A percentile compares a stretch with the other conserved stretches of the same genome.
Evolutionary conservation across 2,888 invertebrate genomes (phyloP).

Genomic region (Anagyrus pseudococci): DNA sequence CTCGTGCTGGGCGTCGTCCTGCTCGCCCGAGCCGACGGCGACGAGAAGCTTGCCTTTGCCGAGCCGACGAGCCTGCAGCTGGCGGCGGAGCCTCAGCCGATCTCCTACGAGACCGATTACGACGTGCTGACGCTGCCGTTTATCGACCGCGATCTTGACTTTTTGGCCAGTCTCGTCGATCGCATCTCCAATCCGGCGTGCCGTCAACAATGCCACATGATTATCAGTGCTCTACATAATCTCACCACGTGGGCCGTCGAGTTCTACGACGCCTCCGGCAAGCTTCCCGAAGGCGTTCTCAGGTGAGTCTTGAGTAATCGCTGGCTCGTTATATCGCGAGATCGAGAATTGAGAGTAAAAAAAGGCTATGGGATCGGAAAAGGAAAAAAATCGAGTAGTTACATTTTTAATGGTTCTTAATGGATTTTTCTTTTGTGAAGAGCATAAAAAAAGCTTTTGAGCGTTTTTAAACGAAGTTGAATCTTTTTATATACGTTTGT

Average conservation of each 20-base stretch:
- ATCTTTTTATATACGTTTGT: no score
- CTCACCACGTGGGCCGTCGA: conserved; percentile 50
- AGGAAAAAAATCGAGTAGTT: not conserved
- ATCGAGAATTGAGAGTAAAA: no score
- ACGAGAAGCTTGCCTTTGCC: conserved; percentile 7
- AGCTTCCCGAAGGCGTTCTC: conserved; percentile 73
- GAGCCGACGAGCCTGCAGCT: not conserved
- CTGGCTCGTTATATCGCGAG: no score
- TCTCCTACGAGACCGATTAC: conserved; percentile 26
- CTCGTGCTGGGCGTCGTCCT: not conserved
- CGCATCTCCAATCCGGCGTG: conserved; percentile 44
- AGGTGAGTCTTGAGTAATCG: no score
- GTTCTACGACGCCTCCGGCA: conserved; percentile 76
- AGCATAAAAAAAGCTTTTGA: no score
- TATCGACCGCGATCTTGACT: conserved; percentile 41
- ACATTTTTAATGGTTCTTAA: no score
- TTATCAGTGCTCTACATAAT: conserved; percentile 43
- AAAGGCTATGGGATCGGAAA: not conserved
- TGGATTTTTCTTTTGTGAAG: no score
- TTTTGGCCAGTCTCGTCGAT: conserved; percentile 43
- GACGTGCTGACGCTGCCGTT: conserved; percentile 43
- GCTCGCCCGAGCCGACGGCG: not conserved
- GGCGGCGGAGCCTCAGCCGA: conserved; percentile 7
- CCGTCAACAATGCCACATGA: conserved; percentile 44
- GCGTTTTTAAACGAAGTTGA: no score